Percentiles rank a stretch among this genome's conserved stretches.
Conservation (phyloP, 1,140 invertebrate genomes). For the Carcinoscorpius rotundicauda region DNA sequence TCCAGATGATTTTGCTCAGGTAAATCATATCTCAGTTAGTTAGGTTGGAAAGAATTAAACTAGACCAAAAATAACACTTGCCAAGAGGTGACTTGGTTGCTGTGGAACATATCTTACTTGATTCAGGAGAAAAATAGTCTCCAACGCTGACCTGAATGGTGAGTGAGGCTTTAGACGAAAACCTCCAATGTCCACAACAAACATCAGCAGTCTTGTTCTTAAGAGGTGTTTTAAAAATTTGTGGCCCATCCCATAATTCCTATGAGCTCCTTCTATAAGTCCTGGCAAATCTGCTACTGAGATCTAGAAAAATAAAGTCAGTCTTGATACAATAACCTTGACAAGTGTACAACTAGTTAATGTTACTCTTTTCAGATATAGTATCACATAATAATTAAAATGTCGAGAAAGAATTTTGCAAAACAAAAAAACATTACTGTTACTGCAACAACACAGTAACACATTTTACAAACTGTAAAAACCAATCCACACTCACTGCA, state of each 20-base stretch:
- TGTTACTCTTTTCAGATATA: too few relatives aligned
- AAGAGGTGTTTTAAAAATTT: constrained; percentile 73
- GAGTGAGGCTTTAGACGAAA: constrained; percentile 59
- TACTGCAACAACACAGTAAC: background rate
- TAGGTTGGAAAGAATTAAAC: background rate
- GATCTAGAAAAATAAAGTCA: constrained; percentile 40
- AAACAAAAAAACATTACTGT: background rate
- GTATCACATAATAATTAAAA: too few relatives aligned
- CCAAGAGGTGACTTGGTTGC: background rate
- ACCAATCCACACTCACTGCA: too few relatives aligned
- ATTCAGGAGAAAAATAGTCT: constrained; percentile 77
- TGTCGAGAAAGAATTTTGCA: too few relatives aligned
- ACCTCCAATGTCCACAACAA: constrained; percentile 81
- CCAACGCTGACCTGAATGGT: constrained; percentile 55
- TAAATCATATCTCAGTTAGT: too few relatives aligned
- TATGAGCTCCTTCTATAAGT: constrained; percentile 85
- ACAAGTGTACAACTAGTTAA: too few relatives aligned
- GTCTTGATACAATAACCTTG: background rate
- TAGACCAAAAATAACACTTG: background rate
- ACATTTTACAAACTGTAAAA: too few relatives aligned
- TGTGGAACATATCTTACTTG: constrained; percentile 41
- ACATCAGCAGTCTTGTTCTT: constrained; percentile 70
- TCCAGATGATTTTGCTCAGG: too few relatives aligned
- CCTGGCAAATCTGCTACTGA: constrained; percentile 86
- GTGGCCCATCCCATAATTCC: constrained; percentile 53